Evolutionary conservation across 2,888 invertebrate genomes (phyloP), one percentile per base, ranked within the genome.

Genomic region (Nesidiocoris tenuis): DNA sequence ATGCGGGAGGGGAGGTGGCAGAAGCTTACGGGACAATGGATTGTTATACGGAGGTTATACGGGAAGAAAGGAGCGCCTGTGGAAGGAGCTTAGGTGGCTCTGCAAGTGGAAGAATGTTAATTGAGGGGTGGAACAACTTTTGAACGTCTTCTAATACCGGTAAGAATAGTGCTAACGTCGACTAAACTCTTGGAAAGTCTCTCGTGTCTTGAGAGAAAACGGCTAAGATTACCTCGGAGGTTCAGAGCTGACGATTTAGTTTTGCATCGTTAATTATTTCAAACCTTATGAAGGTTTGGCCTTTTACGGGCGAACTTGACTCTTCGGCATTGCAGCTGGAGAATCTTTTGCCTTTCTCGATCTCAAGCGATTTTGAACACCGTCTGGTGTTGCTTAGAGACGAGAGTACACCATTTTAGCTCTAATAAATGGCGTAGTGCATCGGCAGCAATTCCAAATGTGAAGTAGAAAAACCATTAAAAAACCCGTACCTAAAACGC

Each of bases 41-140:
- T 39, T 39, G 39, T 39, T 39, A 39, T 39, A 39, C 39, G 39
- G 39, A 39, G 39, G 39, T 39, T 39, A 39, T 39, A 39, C 39
- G 39, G 12, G 39, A 39, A 39, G 39, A 3, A 39, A 39, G 12
- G 39, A 3, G 39, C 39, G 39, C 5, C 12, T 39, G 39, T 3
- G 12, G 39, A 39, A 39, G 39, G 5, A 39, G 39, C 39, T 39
- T 39, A 39, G 39, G 39, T 39, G 39, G 39, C 39, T 3, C 39
- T 39, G 64, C 22, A 63, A 25, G 65, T 17, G 65, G 65, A 24
- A 39, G 65, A 65, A 65, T 65, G 65, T 65, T 65, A 65, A 65
- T 65, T 65, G 65, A 39, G 65, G 39, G 39, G 65, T 65, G 54
- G 65, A 65, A 65, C 65, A 65, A 65, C 39, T 65, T 65, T 17